Conservation (phyloP, 2,797 vertebrate species). For the Poecilia picta region DNA sequence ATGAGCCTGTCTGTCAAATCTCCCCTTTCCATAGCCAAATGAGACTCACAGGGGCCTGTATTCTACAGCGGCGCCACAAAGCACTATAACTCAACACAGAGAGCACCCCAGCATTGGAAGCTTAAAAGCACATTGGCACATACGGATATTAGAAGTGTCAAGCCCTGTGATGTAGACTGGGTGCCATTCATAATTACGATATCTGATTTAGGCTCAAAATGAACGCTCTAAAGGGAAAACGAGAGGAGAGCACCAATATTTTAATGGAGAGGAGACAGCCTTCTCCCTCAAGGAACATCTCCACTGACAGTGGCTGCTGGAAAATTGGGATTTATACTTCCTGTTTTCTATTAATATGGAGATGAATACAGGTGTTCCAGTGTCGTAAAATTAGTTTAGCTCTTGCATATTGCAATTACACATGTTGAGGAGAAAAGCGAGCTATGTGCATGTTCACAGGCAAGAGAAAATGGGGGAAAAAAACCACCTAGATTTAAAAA, state of each 20-base stretch:
- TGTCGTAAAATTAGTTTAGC: constrained; percentile 86
- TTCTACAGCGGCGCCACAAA: constrained; percentile 44
- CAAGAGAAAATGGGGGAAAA: constrained; percentile 61
- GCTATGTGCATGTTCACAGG: constrained; percentile 56
- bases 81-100: constrained; percentile 74
- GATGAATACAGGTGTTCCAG: constrained; percentile 85
- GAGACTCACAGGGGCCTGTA: constrained; percentile 69
- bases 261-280: constrained; percentile 81
- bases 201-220: constrained; percentile 75
- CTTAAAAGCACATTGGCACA: constrained; percentile 77
- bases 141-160: constrained; percentile 84
- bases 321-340: constrained; percentile 87
- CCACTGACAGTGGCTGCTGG: constrained; percentile 81
- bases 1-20: constrained; percentile 70
- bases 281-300: constrained; percentile 86
- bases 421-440: constrained; percentile 65
- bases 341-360: constrained; percentile 88
- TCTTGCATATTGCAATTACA: constrained; percentile 85
- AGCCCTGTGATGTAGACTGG: constrained; percentile 76
- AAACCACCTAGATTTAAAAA: constrained; percentile 75
- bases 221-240: constrained; percentile 57
- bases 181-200: constrained; percentile 83
- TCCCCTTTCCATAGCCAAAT: constrained; percentile 68
- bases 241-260: constrained; percentile 78
- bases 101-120: constrained; percentile 71